phyloP scores from a whole-genome alignment of 2,888 invertebrate genomes.

The Slavum lentiscoides region DNA sequence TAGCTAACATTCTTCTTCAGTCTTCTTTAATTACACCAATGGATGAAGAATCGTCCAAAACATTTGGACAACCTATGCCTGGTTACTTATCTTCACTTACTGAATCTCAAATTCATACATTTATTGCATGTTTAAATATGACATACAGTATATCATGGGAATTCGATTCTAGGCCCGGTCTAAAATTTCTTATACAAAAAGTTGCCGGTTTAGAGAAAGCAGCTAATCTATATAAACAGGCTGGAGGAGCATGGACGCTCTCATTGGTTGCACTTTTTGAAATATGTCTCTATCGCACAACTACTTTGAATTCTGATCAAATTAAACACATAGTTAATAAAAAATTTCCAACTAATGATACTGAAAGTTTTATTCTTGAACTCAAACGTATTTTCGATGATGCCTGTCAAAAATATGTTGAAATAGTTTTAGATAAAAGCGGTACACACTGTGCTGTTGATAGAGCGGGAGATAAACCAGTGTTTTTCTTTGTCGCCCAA shows the following conservation, averaged over 20 bases:
- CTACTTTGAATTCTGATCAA: slow-evolving; percentile 21
- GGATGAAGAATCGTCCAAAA: slow-evolving; percentile 57
- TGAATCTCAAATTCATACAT: slow-evolving; percentile 69
- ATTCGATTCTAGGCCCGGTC: slow-evolving; percentile 86
- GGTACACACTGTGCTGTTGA: slow-evolving; percentile 61
- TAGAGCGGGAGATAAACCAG: slow-evolving; percentile 63
- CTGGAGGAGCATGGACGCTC: slow-evolving; percentile 88
- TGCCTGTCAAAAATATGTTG: slow-evolving; percentile 63
- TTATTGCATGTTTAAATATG: slow-evolving; percentile 77
- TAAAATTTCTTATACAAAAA: slow-evolving; percentile 92
- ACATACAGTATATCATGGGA: slow-evolving; percentile 81
- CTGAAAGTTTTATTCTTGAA: slow-evolving; percentile 45
- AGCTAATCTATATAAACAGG: slow-evolving; percentile 89
- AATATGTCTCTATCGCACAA: slow-evolving; percentile 74
- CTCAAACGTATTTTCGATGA: slow-evolving; percentile 61
- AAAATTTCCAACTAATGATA: slow-evolving; percentile 46
- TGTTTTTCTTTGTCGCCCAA: slow-evolving; percentile 66
- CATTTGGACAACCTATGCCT: slow-evolving; percentile 54
- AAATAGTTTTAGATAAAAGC: slow-evolving; percentile 62
- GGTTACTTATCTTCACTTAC: slow-evolving; percentile 59
- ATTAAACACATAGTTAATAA: slow-evolving; percentile 31
- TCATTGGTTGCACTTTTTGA: slow-evolving; percentile 85
- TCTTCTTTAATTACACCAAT: slow-evolving; percentile 57
- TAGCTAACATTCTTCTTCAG: slow-evolving; percentile 61
- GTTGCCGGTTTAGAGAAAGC: slow-evolving; percentile 83